Base-by-base conservation (phyloP, 2,888 invertebrate genomes). In the Philhelius pedissequus region DNA sequence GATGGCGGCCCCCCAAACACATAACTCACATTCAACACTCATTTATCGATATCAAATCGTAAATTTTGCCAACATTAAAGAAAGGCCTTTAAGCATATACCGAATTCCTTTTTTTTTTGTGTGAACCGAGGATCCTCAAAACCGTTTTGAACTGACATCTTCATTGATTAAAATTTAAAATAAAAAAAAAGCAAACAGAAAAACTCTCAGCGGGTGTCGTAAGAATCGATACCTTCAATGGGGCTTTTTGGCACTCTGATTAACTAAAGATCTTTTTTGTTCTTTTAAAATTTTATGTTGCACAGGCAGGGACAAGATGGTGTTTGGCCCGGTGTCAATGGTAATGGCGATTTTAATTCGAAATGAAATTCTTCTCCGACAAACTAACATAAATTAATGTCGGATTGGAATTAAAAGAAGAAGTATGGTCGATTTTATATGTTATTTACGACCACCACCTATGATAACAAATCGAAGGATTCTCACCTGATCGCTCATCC, bases 1-100 rank as follows among this genome's bases (percentile, higher is more conserved):
- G 25, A 66, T 30, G 64, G 18, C 48, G 40, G 40, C 70, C 80
- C 48, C 56, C 70, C 48, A 43, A 75, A 70, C 54, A 70, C 80
- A 81, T 81, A 81, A 81, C 50, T 81, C 80, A 81, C 80, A 32
- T 56, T 75, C 75, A 75, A 81, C 80, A 81, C 80, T 70, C 69
- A 75, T 81, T 81, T 81, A 81, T 81, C 62, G 80, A 75, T 75
- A 38, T 75, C 48, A 56, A 81, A 81, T 80, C 80, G 80, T 80
- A 62, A 80, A 80, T 80, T 79, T 62, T 43, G 66, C 43, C 48
- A 62, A 62, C 56, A 32, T n/a, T 25, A 68, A 52, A 62, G 20
- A 20, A 48, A 60, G 25, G 20, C 43, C 50, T 66, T 71, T 62
- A 22, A 27, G 15, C 25, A 18, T 48, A 22, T 48, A 22, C 48